These are phyloP conservation scores for Erpobdella octoculata DNA, from an alignment of 2,888 invertebrate species.

Conservation along the genomic window DNA sequence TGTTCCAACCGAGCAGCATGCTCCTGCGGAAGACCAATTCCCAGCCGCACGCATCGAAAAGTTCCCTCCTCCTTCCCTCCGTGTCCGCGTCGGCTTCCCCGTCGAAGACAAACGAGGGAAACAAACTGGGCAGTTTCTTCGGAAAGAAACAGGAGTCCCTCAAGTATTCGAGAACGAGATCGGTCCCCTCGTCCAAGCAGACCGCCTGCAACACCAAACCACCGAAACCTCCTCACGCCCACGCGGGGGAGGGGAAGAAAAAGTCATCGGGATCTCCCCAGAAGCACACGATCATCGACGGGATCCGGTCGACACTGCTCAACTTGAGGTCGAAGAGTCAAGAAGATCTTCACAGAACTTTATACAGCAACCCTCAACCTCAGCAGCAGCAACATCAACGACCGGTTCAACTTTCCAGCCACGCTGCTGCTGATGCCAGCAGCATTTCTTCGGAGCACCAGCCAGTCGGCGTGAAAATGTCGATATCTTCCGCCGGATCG, in stretches of 20 bases:
- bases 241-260: neutral
- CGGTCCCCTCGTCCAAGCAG: neutral
- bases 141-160: neutral
- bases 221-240: neutral
- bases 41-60: constrained; percentile 25
- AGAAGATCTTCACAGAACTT: constrained; percentile 22
- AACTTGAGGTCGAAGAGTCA: constrained; percentile 54
- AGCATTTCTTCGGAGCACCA: neutral
- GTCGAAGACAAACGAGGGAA: neutral
- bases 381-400: neutral
- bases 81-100: neutral
- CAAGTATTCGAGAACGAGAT: constrained; percentile 5
- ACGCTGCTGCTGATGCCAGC: no score
- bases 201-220: neutral
- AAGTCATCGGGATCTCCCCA: constrained; percentile 47
- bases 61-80: constrained; percentile 7
- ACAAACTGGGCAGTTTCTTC: neutral
- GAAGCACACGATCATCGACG: constrained; percentile 58
- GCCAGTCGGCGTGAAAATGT: neutral
- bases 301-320: constrained; percentile 59
- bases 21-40: constrained; percentile 24
- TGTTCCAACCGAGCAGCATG: constrained; percentile 8
- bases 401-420: no score
- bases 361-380: neutral
- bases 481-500: neutral